Conservation (phyloP, 2,113 vertebrate genomes). For the Camelus bactrianus region DNA sequence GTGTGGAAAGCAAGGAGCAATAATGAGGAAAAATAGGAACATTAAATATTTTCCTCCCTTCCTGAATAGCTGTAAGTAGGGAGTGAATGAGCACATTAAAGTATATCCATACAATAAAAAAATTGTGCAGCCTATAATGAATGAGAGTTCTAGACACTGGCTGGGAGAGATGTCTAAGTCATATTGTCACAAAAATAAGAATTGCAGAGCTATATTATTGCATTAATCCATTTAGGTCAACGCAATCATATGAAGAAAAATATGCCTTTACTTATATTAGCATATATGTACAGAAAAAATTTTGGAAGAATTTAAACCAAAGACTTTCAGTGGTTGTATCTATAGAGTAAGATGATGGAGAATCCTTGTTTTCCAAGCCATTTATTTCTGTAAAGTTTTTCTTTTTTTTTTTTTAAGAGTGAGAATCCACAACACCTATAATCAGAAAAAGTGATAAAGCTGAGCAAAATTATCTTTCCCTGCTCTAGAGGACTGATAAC, state of each 20-base stretch:
- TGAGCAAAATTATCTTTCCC: background rate
- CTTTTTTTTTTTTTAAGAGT: background rate
- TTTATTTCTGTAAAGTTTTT: background rate
- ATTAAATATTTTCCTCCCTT: background rate
- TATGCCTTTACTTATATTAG: background rate
- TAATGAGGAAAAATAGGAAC: background rate
- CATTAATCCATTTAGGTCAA: constrained; percentile 31
- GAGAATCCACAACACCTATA: background rate
- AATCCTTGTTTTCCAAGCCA: constrained; percentile 9
- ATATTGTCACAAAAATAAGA: background rate
- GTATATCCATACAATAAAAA: background rate
- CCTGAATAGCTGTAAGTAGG: background rate
- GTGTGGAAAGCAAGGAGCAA: background rate
- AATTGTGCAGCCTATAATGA: background rate
- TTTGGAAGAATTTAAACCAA: background rate
- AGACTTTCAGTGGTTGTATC: background rate
- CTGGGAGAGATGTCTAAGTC: background rate
- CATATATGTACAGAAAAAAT: background rate
- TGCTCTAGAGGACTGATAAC: background rate
- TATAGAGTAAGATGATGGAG: background rate
- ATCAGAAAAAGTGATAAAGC: constrained; percentile 35
- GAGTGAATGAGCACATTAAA: constrained; percentile 16
- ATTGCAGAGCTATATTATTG: background rate
- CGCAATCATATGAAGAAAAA: constrained; percentile 8
- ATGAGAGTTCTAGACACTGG: background rate